Conservation (phyloP, 2,888 invertebrate genomes). For the Agrochola circellaris region DNA sequence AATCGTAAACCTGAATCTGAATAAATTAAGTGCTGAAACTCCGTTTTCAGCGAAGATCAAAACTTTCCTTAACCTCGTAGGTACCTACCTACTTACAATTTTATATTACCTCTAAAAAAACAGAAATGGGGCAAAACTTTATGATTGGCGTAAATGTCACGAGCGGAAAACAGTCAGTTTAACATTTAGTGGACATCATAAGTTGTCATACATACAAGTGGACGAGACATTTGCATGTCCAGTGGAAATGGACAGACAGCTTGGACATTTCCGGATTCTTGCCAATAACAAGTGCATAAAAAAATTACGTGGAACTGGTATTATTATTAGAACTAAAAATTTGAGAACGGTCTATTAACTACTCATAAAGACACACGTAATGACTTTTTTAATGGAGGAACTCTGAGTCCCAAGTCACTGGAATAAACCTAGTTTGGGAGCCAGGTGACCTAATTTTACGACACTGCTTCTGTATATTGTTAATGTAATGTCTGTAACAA, state of each 20-base stretch:
- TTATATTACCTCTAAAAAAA: background rate
- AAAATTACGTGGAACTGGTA: background rate
- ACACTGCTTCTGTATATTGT: background rate
- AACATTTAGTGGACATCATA: conserved; percentile 37
- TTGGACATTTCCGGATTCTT: conserved; percentile 48
- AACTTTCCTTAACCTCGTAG: conserved; percentile 10
- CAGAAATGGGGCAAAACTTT: conserved; percentile 44
- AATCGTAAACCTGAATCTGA: conserved; percentile 21
- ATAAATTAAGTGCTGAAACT: background rate
- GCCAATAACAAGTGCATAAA: conserved; percentile 33
- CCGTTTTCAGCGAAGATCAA: background rate
- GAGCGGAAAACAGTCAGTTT: conserved; percentile 27
- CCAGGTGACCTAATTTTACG: background rate
- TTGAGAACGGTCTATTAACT: too few species aligned
- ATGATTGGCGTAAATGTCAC: conserved; percentile 54
- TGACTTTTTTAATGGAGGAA: background rate
- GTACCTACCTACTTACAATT: background rate
- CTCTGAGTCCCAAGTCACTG: background rate
- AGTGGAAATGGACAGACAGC: conserved; percentile 15
- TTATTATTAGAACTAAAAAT: background rate
- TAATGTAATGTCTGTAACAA: background rate
- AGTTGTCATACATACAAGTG: conserved; percentile 53
- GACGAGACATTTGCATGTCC: conserved; percentile 37
- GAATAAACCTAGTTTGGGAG: background rate
- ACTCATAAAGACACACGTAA: background rate